Base-by-base conservation (phyloP, 2,888 invertebrate genomes). In the Calliphora vomitoria region DNA sequence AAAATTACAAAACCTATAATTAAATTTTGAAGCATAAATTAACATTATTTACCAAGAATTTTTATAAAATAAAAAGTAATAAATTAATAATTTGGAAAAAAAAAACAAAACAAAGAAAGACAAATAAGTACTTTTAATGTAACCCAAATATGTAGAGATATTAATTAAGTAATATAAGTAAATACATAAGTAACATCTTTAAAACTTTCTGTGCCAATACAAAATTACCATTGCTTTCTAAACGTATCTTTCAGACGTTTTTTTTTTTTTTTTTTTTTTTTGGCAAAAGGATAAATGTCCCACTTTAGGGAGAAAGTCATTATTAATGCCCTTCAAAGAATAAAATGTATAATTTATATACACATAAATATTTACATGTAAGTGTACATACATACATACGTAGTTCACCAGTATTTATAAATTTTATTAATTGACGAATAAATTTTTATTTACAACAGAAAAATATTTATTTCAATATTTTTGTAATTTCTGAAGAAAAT, bases 281-380 rank as follows among this genome's bases (percentile, higher is more conserved):
- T 66, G 44, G 79, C 71, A 79, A 71, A 78, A 79, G 84, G 84
- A 84, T 84, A 84, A 84, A 66, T 84, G 78, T 72, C 78, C 71
- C 72, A 79, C 69, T 84, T 79, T 53, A 64, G 50, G 72, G 83
- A 84, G 78, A 84, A 84, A 84, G 84, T 58, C 55, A 66, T 66
- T 74, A 55, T 55, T 64, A 62, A 60, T 35, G 55, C 58, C 18
- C 25, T 31, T 75, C 38, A 20, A 66, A 35, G 6, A 41, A 66
- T 8, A 25, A 38, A 44, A 20, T 4, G 35, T 35, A 35, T 35
- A 6, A 4, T 55, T 20, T 58, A 58, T 55, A 60, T 31, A 47
- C 58, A 18, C 18, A 60, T 15, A 53, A 71, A 71, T 31, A 13
- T 20, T 55, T 18, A 47, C 4, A 15, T 25, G 6, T 13, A 82